Evolutionary conservation across 2,113 vertebrate genomes (phyloP).

Genomic region (Misgurnus anguillicaudatus): DNA sequence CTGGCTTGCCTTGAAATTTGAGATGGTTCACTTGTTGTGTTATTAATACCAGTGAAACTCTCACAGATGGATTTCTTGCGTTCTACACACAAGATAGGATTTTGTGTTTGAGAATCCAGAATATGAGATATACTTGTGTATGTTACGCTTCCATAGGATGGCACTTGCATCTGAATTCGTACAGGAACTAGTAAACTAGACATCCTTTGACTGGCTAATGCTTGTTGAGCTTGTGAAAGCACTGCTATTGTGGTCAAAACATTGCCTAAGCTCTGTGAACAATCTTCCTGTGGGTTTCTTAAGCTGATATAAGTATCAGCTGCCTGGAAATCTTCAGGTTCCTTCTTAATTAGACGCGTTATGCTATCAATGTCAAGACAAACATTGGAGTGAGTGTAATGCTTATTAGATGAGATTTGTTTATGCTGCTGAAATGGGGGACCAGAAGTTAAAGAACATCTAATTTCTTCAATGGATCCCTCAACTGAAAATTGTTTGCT

Average conservation of each 20-base stretch:
- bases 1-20: constrained; percentile 74
- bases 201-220: constrained; percentile 75
- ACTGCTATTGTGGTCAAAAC: constrained; percentile 72
- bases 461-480: constrained; percentile 47
- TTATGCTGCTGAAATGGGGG: constrained; percentile 54
- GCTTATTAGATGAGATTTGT: constrained; percentile 70
- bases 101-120: constrained; percentile 78
- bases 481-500: constrained; percentile 31
- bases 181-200: constrained; percentile 90
- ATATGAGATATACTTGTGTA: constrained; percentile 97
- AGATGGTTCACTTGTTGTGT: constrained; percentile 78
- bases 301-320: constrained; percentile 73
- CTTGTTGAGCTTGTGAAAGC: constrained; percentile 79
- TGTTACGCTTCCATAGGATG: constrained; percentile 92
- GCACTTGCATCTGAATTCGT: constrained; percentile 93
- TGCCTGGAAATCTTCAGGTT: constrained; percentile 72
- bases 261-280: constrained; percentile 81
- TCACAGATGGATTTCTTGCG: constrained; percentile 69
- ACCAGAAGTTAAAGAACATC: constrained; percentile 42
- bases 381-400: constrained; percentile 61
- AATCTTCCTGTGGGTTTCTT: constrained; percentile 79
- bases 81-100: constrained; percentile 68
- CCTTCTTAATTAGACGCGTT: constrained; percentile 47
- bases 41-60: constrained; percentile 71
- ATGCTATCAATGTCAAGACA: constrained; percentile 70